Evolutionary conservation across 2,888 invertebrate species (phyloP), one percentile per base, ranked within the genome.

Genomic region (Dryadula phaetusa): DNA sequence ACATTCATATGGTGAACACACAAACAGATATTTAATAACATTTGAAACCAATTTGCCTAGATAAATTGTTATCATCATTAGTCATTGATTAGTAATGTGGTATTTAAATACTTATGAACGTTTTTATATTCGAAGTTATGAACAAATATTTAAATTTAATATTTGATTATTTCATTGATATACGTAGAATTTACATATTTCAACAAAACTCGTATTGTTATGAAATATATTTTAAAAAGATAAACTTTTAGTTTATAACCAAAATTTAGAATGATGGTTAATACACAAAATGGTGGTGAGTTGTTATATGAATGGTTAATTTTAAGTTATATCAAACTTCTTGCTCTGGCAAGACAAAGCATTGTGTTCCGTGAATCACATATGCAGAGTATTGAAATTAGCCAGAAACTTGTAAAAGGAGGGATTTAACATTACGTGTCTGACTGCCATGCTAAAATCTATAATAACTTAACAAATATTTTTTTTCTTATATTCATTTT

Each of bases 81-180:
- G 28, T 52, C 52, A 52, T 52, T 28, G 28, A 52, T 52, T 28
- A 52, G 52, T 52, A 52, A 52, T 52, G 16, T 52, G 52, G 16
- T 52, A 16, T 52, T 32, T 52, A 52, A 52, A 52, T 52, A 28
- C 10, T 52, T 32, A 52, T 52, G 32, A 32, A 52, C 16, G 32
- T 52, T 52, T 28, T 32, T 2, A 2, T 52, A 10, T 52, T 28
- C 32, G 16, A 18, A 52, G 28, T 52, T 32, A 16, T 5, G 52
- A 32, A 32, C 16, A 52, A 52, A 52, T 52, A 52, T 52, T 52
- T 28, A 32, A 18, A 52, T 28, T 52, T 52, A 10, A 52, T 52
- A 28, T 52, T 52, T 52, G 12, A 32, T 52, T 52, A 52, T 32
- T 28, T 52, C 28, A 32, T 32, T 16, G 16, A 0, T 28, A 10